Evolutionary conservation across 2,797 vertebrate species (phyloP).

Genomic region (Pteronotus mesoamericanus): DNA sequence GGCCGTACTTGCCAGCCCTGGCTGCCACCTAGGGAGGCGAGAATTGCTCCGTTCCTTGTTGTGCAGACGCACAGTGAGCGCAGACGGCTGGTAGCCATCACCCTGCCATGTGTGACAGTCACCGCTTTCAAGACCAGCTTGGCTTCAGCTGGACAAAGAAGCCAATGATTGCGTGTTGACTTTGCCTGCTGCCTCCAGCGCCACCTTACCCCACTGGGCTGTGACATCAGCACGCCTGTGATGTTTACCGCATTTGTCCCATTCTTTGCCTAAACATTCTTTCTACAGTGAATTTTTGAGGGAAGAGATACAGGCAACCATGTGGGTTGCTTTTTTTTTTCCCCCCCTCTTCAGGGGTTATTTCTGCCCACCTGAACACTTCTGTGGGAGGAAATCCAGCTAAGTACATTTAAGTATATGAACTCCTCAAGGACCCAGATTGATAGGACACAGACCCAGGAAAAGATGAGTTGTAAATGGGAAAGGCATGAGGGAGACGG

Average conservation of each 20-base stretch:
- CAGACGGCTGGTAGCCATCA: not conserved
- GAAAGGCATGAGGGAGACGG: not conserved
- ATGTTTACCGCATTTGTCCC: not conserved
- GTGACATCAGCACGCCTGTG: not conserved
- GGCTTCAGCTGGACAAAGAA: not conserved
- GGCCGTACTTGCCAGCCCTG: not conserved
- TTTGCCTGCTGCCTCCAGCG: not conserved
- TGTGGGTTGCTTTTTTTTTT: not conserved
- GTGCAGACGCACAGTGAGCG: not conserved
- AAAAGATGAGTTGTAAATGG: not conserved
- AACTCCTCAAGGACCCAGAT: not conserved
- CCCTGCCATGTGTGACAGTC: not conserved
- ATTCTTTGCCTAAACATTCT: not conserved
- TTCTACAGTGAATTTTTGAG: not conserved
- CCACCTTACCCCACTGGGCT: not conserved
- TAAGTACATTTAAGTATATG: not conserved
- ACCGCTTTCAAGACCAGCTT: not conserved
- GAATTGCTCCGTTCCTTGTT: not conserved
- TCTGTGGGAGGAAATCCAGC: not conserved
- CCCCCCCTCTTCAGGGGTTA: not conserved
- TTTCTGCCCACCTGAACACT: not conserved
- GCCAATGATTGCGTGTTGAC: not conserved
- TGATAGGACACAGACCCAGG: too few species aligned
- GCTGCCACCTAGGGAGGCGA: not conserved
- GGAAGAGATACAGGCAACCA: not conserved